Conservation (phyloP, 2,888 invertebrate genomes). For the Epinotia brunnichana region DNA sequence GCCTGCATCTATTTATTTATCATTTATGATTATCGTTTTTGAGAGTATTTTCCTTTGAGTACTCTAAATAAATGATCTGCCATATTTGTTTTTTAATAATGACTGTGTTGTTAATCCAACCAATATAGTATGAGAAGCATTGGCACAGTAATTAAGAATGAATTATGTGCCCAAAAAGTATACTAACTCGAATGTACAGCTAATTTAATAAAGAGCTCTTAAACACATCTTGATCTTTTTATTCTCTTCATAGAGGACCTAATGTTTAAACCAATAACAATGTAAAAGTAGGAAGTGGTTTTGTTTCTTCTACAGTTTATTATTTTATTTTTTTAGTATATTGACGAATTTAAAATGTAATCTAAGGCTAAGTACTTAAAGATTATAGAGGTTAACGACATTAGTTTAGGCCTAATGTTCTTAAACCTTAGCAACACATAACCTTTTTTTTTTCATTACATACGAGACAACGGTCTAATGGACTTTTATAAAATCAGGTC, state of each 20-base stretch:
- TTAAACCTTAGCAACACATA: no score
- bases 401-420: no score
- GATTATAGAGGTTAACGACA: no score
- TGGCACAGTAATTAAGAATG: slow-evolving; percentile 79
- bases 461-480: no score
- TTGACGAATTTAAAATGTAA: no score
- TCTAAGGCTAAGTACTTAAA: no score
- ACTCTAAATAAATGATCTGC: slow-evolving; percentile 83
- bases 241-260: slow-evolving; percentile 37
- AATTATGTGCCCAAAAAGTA: slow-evolving; percentile 83
- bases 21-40: slow-evolving; percentile 76
- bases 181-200: slow-evolving; percentile 85
- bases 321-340: no score
- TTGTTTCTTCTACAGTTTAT: no score
- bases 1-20: slow-evolving; percentile 83
- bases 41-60: slow-evolving; percentile 78
- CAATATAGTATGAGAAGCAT: slow-evolving; percentile 70
- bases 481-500: no score
- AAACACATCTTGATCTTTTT: slow-evolving; percentile 64
- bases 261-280: no score
- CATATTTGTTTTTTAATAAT: slow-evolving; percentile 82
- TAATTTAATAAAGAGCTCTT: slow-evolving; percentile 83
- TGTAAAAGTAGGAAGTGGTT: no score
- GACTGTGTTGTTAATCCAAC: slow-evolving; percentile 77
- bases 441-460: no score